Base-by-base conservation (phyloP, 2,888 invertebrate genomes). In the Pilophorus perplexus region DNA sequence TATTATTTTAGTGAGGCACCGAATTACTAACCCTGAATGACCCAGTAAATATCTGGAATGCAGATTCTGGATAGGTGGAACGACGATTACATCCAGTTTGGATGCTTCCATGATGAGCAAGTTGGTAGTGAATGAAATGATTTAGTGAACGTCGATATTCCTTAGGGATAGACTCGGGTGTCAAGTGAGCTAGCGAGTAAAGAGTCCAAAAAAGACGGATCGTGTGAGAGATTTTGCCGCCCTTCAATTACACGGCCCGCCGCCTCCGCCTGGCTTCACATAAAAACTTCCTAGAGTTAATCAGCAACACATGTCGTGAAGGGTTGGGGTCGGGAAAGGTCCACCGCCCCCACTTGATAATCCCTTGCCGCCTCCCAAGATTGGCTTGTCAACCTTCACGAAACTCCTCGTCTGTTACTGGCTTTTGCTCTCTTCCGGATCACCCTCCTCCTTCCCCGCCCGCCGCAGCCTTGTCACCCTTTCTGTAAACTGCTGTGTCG, bases 311-410 rank as follows among this genome's bases (percentile, higher is more conserved):
- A 62, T 62, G 62, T 62, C 62, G 28, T 22, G 20, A 28, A 28
- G 28, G 52, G n/a, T 25, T 27, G 12, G 28, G 18, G 23, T 16
- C 27, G 52, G 44, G 20, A 23, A 44, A 10, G 46, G 44, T 10
- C 23, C 27, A 14, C 46, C 20, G 14, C 18, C 20, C 18, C 38
- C 46, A 46, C 46, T 48, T 48, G 62, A 62, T 62, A 62, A 62
- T 62, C 62, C 62, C 62, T 28, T 22, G 62, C 62, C 62, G 62
- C 62, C 62, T 62, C 62, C 44, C 62, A 48, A 62, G 62, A 62
- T 62, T 62, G 62, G 46, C 62, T 62, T 62, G 62, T 62, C 62
- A 62, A 62, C 62, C 48, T 62, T 27, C 62, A 22, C 16, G 48
- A 46, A 46, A 28, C 62, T 46, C 6, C 62, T 62, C 62, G 62